Base-by-base conservation (phyloP, 2,888 invertebrate species). In the Diploptera punctata region DNA sequence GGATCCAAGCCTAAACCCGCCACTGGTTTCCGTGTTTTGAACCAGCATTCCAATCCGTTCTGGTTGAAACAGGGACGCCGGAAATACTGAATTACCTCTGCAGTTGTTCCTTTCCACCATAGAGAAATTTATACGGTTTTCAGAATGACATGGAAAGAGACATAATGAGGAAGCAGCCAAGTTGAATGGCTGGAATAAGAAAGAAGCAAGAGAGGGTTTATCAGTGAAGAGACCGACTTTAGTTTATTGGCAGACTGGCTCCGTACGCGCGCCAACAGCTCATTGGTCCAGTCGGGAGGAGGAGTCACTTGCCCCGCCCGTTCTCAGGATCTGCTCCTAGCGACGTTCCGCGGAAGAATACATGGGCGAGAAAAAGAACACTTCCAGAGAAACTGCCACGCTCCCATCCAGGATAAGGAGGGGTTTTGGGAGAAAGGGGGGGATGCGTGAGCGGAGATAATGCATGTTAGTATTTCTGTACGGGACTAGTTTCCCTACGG, bases 391-490 rank as follows among this genome's bases (percentile, higher is more conserved):
- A 43, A 26, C 65, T 18, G n/a, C 44, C 33, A 10, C n/a, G 1
- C 10, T 38, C 38, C 19, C 61, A 18, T 13, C 19, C 9, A 33
- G 54, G 24, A 33, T 19, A 43, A 21, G 19, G 24, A 21, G 16
- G 33, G 9, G 24, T 19, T 16, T 26, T 18, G 9, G 21, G 24
- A 18, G 13, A 24, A 1, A 19, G 24, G 65, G 26, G 61, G 44
- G 21, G n/a, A 49, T 61, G 61, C 43, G 71, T 65, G 47, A 33
- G 44, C 24, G 61, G 67, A 67, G 73, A 71, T 75, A 75, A 75
- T 75, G 71, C 75, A 75, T 75, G 73, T 57, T 62, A 71, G 68
- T 68, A 70, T 74, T 67, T 67, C 71, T 75, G 75, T 73, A 69
- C 54, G 71, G 62, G 60, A 67, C 68, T 68, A 68, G 75, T 75